Percentiles rank a stretch among this genome's conserved stretches.
Evolutionary conservation across 2,888 invertebrate genomes (phyloP).

Genomic region (Meliscaeva auricollis): DNA sequence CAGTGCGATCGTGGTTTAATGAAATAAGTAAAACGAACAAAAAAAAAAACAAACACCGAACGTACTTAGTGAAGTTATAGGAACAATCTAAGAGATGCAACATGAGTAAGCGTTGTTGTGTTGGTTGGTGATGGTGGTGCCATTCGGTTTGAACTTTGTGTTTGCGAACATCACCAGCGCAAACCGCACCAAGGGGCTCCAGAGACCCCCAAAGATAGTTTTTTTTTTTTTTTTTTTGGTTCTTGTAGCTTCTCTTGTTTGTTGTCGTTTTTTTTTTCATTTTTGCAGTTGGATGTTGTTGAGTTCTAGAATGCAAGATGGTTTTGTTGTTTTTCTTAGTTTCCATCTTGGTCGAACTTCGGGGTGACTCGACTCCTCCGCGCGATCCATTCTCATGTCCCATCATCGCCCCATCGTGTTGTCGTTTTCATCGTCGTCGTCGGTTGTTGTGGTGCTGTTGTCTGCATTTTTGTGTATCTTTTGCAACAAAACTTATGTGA

Average conservation of each 20-base stretch:
- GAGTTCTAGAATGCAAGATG: slow-evolving; percentile 59
- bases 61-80: slow-evolving; percentile 44
- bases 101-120: slow-evolving; percentile 54
- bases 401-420: slow-evolving; percentile 16
- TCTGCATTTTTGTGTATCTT: slow-evolving; percentile 54
- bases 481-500: slow-evolving; percentile 46
- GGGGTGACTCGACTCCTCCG: slow-evolving; percentile 47
- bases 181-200: slow-evolving; percentile 24
- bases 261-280: slow-evolving; percentile 22
- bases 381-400: slow-evolving; percentile 30
- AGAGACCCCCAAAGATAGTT: slow-evolving; percentile 54
- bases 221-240: neutral
- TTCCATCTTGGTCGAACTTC: slow-evolving; percentile 45
- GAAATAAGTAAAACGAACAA: slow-evolving; percentile 42
- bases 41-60: slow-evolving; percentile 32
- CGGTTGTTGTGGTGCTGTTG: too few species aligned
- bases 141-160: slow-evolving; percentile 71
- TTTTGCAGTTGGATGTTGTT: slow-evolving; percentile 67
- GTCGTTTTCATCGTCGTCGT: neutral
- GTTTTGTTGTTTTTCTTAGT: slow-evolving; percentile 22
- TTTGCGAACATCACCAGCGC: slow-evolving; percentile 71
- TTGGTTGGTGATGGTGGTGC: slow-evolving; percentile 60
- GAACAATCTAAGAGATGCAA: slow-evolving; percentile 66
- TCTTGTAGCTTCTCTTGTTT: slow-evolving; percentile 23
- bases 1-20: slow-evolving; percentile 74